Conservation (phyloP, 2,797 vertebrate genomes). For the Chiloscyllium punctatum region DNA sequence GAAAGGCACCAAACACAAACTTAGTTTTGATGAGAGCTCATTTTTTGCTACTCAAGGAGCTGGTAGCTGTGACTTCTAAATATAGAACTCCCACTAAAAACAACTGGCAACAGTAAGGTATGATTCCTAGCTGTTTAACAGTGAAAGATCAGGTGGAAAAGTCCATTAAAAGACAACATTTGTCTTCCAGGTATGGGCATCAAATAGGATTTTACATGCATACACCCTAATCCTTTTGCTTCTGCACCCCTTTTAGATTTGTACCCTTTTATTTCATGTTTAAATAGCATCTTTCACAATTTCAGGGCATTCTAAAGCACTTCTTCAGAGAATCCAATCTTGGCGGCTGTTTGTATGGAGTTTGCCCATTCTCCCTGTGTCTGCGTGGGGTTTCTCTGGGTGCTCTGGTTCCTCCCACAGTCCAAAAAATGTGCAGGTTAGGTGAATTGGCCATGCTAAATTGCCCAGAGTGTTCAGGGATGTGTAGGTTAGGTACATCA, state of each 20-base stretch:
- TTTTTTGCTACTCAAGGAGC: not conserved
- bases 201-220: not conserved
- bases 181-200: not conserved
- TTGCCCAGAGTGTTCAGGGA: no score
- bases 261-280: not conserved
- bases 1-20: not conserved
- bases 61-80: not conserved
- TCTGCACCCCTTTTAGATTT: not conserved
- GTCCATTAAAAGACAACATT: not conserved
- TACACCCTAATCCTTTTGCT: not conserved
- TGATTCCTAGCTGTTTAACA: not conserved
- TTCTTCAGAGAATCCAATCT: not conserved
- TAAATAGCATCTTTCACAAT: not conserved
- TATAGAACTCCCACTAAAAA: not conserved
- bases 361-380: no score
- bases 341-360: no score
- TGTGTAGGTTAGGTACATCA: no score
- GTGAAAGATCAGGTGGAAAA: not conserved
- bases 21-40: not conserved
- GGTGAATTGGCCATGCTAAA: no score
- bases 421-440: no score
- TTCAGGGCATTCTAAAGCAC: not conserved
- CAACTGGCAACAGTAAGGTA: not conserved
- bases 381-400: no score
- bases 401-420: no score